Conservation (phyloP, 2,888 invertebrate genomes). For the Xestoiulus laeticollis region DNA sequence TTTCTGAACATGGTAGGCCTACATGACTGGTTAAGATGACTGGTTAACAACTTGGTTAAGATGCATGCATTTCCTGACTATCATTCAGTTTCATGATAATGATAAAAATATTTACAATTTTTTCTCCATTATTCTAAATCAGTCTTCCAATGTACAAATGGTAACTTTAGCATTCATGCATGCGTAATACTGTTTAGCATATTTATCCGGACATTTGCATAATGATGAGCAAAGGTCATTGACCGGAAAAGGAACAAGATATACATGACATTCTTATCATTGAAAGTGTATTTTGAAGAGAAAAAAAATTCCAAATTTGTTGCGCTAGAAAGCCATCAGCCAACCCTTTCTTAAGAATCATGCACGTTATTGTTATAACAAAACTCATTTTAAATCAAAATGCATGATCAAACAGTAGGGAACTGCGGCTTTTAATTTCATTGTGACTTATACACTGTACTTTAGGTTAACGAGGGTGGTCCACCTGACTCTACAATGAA, state of each 20-base stretch:
- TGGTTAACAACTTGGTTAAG: too few species aligned
- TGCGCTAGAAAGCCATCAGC: slow-evolving; percentile 17
- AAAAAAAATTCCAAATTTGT: slow-evolving; percentile 33
- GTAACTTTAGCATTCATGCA: not conserved
- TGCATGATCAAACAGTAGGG: slow-evolving; percentile 39
- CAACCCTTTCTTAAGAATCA: not conserved
- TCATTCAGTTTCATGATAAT: not conserved
- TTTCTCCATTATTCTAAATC: not conserved
- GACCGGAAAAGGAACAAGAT: not conserved
- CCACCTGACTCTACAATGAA: not conserved
- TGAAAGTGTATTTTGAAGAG: not conserved
- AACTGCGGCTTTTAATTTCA: slow-evolving; percentile 5
- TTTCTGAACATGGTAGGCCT: too few species aligned
- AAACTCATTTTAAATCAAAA: slow-evolving; percentile 6
- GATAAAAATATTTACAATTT: not conserved
- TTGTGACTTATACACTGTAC: slow-evolving; percentile 16
- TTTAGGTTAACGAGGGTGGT: slow-evolving; percentile 1
- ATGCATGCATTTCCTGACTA: too few species aligned
- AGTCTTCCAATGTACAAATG: not conserved
- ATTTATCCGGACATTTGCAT: not conserved
- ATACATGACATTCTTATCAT: not conserved
- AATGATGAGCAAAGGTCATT: slow-evolving; percentile 7
- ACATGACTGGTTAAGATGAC: too few species aligned
- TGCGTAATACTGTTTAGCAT: not conserved
- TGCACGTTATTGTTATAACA: slow-evolving; percentile 19